Percentiles rank a stretch among this genome's conserved stretches.
These are phyloP conservation scores for Eupeodes luniger DNA, from an alignment of 2,888 invertebrate species.

Conservation along the genomic window DNA sequence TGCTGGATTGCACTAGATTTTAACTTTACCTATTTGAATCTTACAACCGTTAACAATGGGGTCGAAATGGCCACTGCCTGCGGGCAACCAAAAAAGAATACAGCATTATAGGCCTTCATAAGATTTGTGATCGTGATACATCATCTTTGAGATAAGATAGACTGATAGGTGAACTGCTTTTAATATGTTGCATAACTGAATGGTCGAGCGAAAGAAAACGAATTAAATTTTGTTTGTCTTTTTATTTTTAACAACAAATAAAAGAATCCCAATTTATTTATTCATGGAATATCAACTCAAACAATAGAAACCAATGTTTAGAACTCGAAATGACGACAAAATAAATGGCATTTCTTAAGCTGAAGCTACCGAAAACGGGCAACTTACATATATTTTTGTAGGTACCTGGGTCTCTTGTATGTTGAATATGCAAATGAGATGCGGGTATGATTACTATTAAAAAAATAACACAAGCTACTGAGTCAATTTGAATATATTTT, in stretches of 20 bases:
- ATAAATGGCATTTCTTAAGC: not conserved
- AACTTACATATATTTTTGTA: not conserved
- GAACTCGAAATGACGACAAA: not conserved
- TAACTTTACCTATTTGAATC: constrained; percentile 2
- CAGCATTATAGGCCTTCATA: constrained; percentile 21
- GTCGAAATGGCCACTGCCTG: not conserved
- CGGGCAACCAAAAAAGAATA: not conserved
- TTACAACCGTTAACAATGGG: constrained; percentile 11
- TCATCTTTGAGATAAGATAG: constrained; percentile 12
- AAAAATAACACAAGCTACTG: not conserved
- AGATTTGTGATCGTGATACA: constrained; percentile 19
- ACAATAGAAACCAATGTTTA: constrained; percentile 3
- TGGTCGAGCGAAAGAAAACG: not conserved
- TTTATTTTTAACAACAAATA: not conserved
- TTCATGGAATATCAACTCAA: constrained; percentile 1
- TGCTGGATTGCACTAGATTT: constrained; percentile 5
- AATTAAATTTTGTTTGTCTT: not conserved
- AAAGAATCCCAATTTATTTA: not conserved
- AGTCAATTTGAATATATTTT: not conserved
- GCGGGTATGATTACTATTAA: not conserved
- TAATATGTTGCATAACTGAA: constrained; percentile 33
- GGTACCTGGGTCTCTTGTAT: no score
- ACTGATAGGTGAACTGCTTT: constrained; percentile 28
- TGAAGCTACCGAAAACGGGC: not conserved
- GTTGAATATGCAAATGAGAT: not conserved